Base-by-base conservation (phyloP, 2,888 invertebrate species). In the Hoplodrina blanda region DNA sequence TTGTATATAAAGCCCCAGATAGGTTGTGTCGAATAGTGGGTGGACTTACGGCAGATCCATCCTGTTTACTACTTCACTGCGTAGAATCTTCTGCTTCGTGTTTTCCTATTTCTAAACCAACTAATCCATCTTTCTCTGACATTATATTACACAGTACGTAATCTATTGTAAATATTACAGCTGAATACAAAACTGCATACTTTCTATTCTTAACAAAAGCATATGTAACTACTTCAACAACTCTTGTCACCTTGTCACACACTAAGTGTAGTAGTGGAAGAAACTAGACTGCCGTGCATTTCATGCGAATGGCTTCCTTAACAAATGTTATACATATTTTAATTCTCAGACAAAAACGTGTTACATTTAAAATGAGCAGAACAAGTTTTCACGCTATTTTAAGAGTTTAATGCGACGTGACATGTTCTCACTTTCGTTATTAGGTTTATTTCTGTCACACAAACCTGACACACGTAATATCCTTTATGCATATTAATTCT, bases 391-490 rank as follows among this genome's bases (percentile, higher is more conserved):
- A 80, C 65, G 78, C 76, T 73, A 77, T 81, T 89, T 89, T 88
- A 85, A 84, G 74, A 87, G 84, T 83, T 83, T 88, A 90, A 91
- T 91, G 78, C 76, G 75, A 76, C 83, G 83, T 83, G 80, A 79
- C 76, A 75, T 61, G 83, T 82, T 89, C 84, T 91, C 89, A 87
- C 90, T 91, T 91, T 91, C 90, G 76, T 85, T 87, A 76, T 82
- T 79, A 80, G 73, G 72, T 81, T 81, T 87, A 84, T 76, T 80
- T 82, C 76, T 56, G 68, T 80, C 62, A 69, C 73, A 75, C 73
- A 8, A 61, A 72, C 54, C 33, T 55, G 11, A 62, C 30, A 61
- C 11, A 76, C 70, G 72, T 74, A 82, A 74, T 61, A 78, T 76
- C 71, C 63, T 75, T 67, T 50, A 60, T 66, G 63, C 62, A 78